phyloP scores from a whole-genome alignment of 2,113 vertebrate species.

The Aramus guarauna region DNA sequence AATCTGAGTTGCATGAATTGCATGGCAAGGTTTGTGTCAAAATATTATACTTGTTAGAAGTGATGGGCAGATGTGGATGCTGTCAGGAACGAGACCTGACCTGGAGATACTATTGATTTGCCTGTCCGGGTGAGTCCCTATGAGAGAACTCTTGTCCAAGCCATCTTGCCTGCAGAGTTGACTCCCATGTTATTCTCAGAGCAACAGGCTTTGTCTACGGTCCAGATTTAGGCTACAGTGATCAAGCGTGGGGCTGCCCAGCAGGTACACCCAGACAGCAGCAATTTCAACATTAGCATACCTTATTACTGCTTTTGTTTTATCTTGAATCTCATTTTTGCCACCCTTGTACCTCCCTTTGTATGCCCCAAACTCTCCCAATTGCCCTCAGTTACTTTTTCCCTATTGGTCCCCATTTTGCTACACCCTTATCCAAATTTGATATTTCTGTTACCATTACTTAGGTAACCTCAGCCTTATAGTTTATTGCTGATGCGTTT shows the following conservation, averaged over 20 bases:
- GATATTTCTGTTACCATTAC: background rate
- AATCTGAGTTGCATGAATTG: background rate
- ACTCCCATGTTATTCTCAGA: background rate
- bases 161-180: background rate
- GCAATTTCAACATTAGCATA: background rate
- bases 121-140: background rate
- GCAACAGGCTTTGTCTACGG: background rate
- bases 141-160: background rate
- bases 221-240: background rate
- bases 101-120: background rate
- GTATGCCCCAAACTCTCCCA: background rate
- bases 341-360: background rate
- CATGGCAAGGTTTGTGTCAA: background rate
- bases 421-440: background rate
- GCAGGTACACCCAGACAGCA: background rate
- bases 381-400: background rate
- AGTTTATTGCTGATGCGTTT: background rate
- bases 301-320: background rate
- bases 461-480: background rate
- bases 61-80: background rate
- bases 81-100: background rate
- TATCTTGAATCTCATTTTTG: background rate
- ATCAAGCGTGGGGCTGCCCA: background rate
- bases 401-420: background rate
- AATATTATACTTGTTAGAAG: background rate